phyloP scores from a whole-genome alignment of 2,797 vertebrate genomes.

The Enteromius thamalakanensis region DNA sequence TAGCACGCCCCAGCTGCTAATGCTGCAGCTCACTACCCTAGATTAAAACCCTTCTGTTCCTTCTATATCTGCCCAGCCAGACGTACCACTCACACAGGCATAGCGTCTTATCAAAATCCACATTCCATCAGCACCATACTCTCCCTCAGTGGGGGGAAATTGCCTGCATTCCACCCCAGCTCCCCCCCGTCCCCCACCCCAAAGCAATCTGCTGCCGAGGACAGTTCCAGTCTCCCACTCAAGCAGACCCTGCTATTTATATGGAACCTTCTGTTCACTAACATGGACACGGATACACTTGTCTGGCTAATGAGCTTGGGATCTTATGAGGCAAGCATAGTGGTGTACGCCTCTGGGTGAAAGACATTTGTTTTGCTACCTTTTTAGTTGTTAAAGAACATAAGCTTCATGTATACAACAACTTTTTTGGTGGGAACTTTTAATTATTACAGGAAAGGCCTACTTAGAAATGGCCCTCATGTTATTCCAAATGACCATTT shows the following conservation, averaged over 20 bases:
- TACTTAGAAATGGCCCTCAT: neutral
- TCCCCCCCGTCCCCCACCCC: constrained; percentile 18
- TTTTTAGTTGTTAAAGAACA: constrained; percentile 4
- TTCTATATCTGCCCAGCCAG: constrained; percentile 58
- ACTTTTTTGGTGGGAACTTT: neutral
- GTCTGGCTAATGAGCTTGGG: constrained; percentile 58
- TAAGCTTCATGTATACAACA: neutral
- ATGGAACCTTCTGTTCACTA: constrained; percentile 59
- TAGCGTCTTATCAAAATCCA: constrained; percentile 55
- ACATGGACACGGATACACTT: constrained; percentile 56
- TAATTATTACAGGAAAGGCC: neutral
- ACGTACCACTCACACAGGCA: constrained; percentile 53
- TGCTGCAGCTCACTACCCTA: constrained; percentile 64
- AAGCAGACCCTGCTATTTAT: constrained; percentile 60
- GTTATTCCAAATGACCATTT: neutral
- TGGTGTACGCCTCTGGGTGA: constrained; percentile 25
- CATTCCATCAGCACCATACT: constrained; percentile 58
- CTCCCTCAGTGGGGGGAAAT: constrained; percentile 57
- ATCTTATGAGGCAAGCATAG: constrained; percentile 51
- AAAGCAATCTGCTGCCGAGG: constrained; percentile 60
- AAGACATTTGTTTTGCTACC: constrained; percentile 25
- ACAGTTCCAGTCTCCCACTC: constrained; percentile 55
- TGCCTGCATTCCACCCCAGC: constrained; percentile 43
- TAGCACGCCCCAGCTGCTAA: constrained; percentile 55
- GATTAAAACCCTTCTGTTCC: constrained; percentile 64